Percentiles rank a stretch among this genome's conserved stretches.
These are phyloP conservation scores for Laspeyria flexula DNA, from an alignment of 2,888 invertebrate species.

Conservation along the genomic window DNA sequence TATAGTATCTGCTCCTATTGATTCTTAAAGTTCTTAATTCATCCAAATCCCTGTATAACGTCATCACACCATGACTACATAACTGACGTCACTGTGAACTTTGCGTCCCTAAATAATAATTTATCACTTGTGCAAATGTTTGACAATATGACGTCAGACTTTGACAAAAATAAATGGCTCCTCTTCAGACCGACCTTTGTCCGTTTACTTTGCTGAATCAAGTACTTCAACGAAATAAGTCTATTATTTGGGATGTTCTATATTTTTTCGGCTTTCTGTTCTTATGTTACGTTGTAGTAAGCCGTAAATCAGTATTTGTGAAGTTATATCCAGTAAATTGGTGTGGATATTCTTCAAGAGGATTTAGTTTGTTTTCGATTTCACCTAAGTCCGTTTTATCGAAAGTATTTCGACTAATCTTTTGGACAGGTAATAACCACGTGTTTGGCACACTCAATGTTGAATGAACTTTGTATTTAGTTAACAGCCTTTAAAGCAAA, in stretches of 20 bases:
- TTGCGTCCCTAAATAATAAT: conserved; percentile 34
- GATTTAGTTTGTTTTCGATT: neutral
- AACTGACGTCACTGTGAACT: conserved; percentile 42
- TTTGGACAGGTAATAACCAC: too few species aligned
- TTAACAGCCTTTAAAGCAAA: too few species aligned
- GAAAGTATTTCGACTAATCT: too few species aligned
- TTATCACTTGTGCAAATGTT: conserved; percentile 46
- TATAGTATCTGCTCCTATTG: too few species aligned
- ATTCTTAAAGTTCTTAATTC: too few species aligned
- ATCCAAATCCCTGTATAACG: conserved; percentile 6
- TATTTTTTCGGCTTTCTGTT: conserved; percentile 18
- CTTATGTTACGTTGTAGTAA: conserved; percentile 21
- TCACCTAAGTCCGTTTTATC: too few species aligned
- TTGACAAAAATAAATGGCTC: conserved; percentile 8
- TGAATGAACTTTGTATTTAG: too few species aligned
- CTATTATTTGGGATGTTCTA: conserved; percentile 14
- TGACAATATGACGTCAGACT: conserved; percentile 23
- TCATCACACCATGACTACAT: conserved; percentile 30
- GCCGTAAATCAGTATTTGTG: neutral
- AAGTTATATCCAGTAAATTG: conserved; percentile 18
- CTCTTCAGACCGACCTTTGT: conserved; percentile 6
- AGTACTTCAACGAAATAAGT: conserved; percentile 15
- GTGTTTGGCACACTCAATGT: too few species aligned
- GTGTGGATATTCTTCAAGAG: neutral
- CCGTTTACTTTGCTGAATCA: conserved; percentile 14